Percentiles rank a stretch among this genome's conserved stretches.
Evolutionary conservation across 2,113 vertebrate species (phyloP).

Genomic region (Prionailurus bengalensis): DNA sequence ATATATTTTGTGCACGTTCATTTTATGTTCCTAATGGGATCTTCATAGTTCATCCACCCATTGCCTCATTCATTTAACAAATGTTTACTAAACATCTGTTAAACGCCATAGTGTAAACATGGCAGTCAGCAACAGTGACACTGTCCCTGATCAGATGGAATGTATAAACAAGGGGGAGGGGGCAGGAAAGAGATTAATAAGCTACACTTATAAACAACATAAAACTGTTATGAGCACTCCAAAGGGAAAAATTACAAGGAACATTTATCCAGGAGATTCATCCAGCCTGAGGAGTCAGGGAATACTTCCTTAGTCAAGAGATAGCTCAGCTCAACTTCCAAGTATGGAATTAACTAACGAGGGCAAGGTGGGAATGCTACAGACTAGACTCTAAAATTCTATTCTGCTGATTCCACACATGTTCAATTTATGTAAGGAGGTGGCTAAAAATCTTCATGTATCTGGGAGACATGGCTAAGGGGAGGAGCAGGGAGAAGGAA

Average conservation of each 20-base stretch:
- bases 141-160: neutral
- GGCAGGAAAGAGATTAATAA: neutral
- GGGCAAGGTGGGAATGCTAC: neutral
- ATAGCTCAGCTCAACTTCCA: neutral
- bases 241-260: neutral
- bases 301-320: neutral
- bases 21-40: neutral
- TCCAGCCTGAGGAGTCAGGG: neutral
- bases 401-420: neutral
- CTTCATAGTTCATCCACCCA: neutral
- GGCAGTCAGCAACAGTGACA: neutral
- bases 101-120: neutral
- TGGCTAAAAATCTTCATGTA: slow-evolving; percentile 2
- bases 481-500: neutral
- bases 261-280: neutral
- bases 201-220: neutral
- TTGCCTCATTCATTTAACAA: neutral
- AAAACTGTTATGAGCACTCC: neutral
- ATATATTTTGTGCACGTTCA: neutral
- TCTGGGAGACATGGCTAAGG: neutral
- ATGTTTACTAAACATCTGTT: neutral
- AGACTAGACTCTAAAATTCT: slow-evolving; percentile 18
- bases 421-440: neutral
- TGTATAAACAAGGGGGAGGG: neutral
- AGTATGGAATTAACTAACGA: neutral